A percentile compares a stretch with the other conserved stretches of the same genome.
phyloP scores from a whole-genome alignment of 2,888 invertebrate species.

The Podotricha telesiphe region DNA sequence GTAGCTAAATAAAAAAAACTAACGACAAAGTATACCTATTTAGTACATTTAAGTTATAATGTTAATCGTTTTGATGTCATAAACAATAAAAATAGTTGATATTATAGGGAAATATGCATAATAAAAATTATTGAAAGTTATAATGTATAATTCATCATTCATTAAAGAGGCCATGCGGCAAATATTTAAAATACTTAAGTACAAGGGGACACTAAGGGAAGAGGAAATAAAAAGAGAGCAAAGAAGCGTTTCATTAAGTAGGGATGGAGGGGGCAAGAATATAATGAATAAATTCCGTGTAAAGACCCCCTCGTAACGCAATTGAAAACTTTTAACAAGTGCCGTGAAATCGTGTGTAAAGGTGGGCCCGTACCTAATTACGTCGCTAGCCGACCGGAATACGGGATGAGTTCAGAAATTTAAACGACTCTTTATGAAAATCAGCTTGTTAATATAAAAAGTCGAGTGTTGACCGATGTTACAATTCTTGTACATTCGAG shows the following conservation, averaged over 20 bases:
- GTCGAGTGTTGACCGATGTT: slow-evolving; percentile 59
- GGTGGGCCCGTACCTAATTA: slow-evolving; percentile 79
- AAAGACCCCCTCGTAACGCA: slow-evolving; percentile 77
- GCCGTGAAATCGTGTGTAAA: slow-evolving; percentile 82
- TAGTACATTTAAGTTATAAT: neutral
- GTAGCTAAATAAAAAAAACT: slow-evolving; percentile 7
- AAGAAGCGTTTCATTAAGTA: slow-evolving; percentile 78
- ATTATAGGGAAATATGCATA: slow-evolving; percentile 20
- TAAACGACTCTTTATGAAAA: slow-evolving; percentile 72
- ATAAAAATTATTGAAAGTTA: slow-evolving; percentile 50
- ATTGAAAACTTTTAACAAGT: slow-evolving; percentile 84
- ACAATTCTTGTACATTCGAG: slow-evolving; percentile 19
- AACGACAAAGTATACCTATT: neutral
- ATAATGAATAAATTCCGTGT: slow-evolving; percentile 83
- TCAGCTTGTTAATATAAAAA: slow-evolving; percentile 70
- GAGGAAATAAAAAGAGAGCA: slow-evolving; percentile 70
- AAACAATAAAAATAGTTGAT: neutral
- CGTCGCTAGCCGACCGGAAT: slow-evolving; percentile 68
- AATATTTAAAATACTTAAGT: slow-evolving; percentile 79
- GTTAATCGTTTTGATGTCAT: neutral
- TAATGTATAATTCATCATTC: slow-evolving; percentile 77
- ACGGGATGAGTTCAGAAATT: slow-evolving; percentile 76
- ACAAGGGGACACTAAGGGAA: slow-evolving; percentile 61
- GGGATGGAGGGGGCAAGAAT: slow-evolving; percentile 67
- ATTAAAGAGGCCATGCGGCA: slow-evolving; percentile 75